phyloP scores from a whole-genome alignment of 2,797 vertebrate species.

The Labeo calbasu region DNA sequence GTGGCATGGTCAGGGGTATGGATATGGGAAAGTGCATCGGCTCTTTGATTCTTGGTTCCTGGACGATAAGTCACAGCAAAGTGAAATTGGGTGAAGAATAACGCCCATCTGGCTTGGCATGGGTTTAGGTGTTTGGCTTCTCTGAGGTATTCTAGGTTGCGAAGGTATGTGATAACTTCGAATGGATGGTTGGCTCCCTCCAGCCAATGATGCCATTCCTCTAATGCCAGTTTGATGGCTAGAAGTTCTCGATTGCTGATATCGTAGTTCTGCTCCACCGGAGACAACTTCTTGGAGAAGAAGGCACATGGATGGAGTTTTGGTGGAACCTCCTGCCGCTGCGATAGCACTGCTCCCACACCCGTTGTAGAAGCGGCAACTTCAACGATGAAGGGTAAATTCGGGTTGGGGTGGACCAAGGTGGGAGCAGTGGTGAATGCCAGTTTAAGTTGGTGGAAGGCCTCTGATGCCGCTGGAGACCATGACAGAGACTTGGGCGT shows the following conservation, averaged over 20 bases:
- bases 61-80: too few species aligned
- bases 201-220: not conserved
- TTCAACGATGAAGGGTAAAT: not conserved
- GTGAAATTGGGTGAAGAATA: too few species aligned
- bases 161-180: too few species aligned
- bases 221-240: not conserved
- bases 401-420: not conserved
- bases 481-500: not conserved
- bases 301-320: not conserved
- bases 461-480: not conserved
- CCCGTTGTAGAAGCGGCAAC: not conserved
- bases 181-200: too few species aligned
- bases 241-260: not conserved
- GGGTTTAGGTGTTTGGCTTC: too few species aligned
- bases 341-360: not conserved
- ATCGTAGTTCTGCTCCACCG: not conserved
- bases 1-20: not conserved
- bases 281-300: not conserved
- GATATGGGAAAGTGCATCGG: not conserved
- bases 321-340: not conserved
- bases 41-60: too few species aligned
- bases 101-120: too few species aligned
- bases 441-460: not conserved
- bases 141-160: too few species aligned
- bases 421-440: not conserved